These are phyloP conservation scores for Pentalonia nigronervosa DNA, from an alignment of 1,140 invertebrate species.

Conservation along the genomic window DNA sequence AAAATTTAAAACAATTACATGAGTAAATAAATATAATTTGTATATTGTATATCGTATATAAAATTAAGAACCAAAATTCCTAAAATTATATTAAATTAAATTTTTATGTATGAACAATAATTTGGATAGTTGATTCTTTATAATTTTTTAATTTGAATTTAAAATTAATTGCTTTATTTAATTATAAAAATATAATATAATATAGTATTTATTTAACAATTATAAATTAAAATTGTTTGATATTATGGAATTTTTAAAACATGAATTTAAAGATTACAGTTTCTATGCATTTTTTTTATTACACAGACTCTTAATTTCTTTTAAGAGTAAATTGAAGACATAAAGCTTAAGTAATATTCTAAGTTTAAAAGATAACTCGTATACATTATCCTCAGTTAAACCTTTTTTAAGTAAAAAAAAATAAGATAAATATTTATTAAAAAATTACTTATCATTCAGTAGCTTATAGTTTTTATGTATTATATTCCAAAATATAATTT, in stretches of 20 bases:
- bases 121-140: background rate
- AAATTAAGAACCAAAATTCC: background rate
- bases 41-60: background rate
- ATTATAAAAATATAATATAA: background rate
- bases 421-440: constrained; percentile 13
- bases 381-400: background rate
- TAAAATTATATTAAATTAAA: background rate
- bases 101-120: background rate
- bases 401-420: constrained; percentile 7
- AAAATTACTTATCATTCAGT: background rate
- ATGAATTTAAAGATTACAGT: constrained; percentile 19
- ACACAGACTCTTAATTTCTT: background rate
- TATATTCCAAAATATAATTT: background rate
- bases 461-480: background rate
- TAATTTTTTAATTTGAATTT: background rate
- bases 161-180: no score
- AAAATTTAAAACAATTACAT: no score
- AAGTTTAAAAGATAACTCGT: constrained; percentile 10
- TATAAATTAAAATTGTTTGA: background rate
- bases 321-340: constrained; percentile 18
- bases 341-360: constrained; percentile 9
- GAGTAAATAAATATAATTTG: background rate
- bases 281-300: background rate
- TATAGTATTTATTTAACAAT: background rate
- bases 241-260: background rate